Base-by-base conservation (phyloP, 2,113 vertebrate genomes). In the Puffinus mauretanicus region DNA sequence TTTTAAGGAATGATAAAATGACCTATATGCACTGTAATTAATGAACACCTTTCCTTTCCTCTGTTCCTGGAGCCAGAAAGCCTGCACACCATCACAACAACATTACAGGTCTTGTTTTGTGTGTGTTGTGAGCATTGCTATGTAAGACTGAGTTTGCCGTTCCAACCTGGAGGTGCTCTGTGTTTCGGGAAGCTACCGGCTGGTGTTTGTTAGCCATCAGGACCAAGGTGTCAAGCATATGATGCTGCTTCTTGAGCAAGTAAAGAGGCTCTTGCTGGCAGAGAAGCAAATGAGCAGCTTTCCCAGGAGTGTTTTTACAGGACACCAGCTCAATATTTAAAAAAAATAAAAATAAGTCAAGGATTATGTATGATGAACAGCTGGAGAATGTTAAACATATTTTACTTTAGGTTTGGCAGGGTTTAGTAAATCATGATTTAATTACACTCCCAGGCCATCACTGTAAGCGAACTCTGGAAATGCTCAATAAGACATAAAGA, bases 331-430 rank as follows among this genome's bases (percentile, higher is more conserved):
- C 88, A 95, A 97, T 94, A 98, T 92, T 91, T 40, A 62, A 94
- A 42, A 96, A 94, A 96, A 94, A 86, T 89, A 75, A 86, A 62
- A 89, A 76, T 6, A 80, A 97, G 49, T 88, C 91, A 78, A 95
- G 94, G 77, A 97, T 92, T 94, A 88, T 90, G 72, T 94, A 96
- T 96, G 91, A 96, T 78, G 82, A 98, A 94, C 96, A 98, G 96
- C 96, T 98, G 97, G 97, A 95, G 95, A 96, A 98, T 76, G 82
- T 97, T 97, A 97, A 44, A 60, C 57, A 69, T 95, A 97, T 97
- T 98, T 98, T 98, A 93, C 96, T 97, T 81, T 72, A 87, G 72
- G 84, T 97, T 64, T 98, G 98, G 97, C 98, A 98, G 65, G 69
- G 76, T 87, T 96, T 90, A 96, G 94, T 95, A 94, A 97, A 97